Evolutionary conservation across 2,888 invertebrate genomes (phyloP).

Genomic region (Apotomis capreana): DNA sequence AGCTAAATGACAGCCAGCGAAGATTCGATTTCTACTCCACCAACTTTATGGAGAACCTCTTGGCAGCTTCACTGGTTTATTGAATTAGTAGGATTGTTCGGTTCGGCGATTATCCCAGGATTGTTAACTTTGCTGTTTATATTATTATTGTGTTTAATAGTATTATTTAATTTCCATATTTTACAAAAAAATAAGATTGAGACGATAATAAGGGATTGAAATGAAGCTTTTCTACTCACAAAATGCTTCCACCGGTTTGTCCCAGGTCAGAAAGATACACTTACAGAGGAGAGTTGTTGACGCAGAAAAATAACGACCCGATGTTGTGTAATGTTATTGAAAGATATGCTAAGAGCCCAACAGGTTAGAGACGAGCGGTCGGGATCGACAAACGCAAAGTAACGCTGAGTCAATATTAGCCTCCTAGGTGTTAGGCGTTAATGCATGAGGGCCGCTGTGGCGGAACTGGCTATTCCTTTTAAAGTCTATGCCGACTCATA

Average conservation of each 20-base stretch:
- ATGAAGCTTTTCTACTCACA: neutral
- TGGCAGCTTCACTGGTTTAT: constrained; percentile 47
- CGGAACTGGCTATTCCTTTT: constrained; percentile 39
- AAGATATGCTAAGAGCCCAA: constrained; percentile 58
- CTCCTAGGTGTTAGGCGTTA: constrained; percentile 70
- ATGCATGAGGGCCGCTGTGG: constrained; percentile 63
- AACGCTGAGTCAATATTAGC: constrained; percentile 67
- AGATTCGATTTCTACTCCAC: constrained; percentile 52
- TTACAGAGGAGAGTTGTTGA: neutral
- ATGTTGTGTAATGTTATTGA: constrained; percentile 44
- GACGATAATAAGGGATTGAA: neutral
- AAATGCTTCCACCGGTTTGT: neutral
- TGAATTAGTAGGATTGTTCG: constrained; percentile 50
- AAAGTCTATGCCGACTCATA: constrained; percentile 23
- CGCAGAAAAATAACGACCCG: constrained; percentile 46
- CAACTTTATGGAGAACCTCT: constrained; percentile 49
- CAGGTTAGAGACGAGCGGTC: constrained; percentile 61
- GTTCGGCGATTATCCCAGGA: constrained; percentile 43
- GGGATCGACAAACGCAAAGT: constrained; percentile 67
- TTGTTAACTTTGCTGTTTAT: constrained; percentile 19
- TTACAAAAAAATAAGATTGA: neutral
- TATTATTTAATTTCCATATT: no score
- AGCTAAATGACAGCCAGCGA: constrained; percentile 49
- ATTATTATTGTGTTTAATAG: no score
- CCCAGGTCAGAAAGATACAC: neutral